Evolutionary conservation across 2,113 vertebrate genomes (phyloP), one percentile per base, ranked within the genome.

Genomic region (Perca flavescens): DNA sequence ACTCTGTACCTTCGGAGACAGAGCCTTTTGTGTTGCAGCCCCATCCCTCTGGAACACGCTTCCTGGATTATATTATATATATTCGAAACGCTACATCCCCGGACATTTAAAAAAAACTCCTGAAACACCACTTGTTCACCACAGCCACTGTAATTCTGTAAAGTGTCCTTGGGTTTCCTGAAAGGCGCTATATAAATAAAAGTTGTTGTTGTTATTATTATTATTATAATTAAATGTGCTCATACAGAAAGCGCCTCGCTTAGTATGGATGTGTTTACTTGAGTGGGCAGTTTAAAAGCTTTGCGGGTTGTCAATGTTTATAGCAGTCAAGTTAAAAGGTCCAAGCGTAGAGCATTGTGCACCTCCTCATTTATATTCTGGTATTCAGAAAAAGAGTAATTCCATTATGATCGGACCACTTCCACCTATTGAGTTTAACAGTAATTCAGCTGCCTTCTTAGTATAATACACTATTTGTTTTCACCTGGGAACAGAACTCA

Each of bases 381-480:
- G 6, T 21, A 64, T 63, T 77, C 57, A 69, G 36, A 34, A 79
- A 67, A 34, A 71, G 19, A 84, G 7, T 70, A 10, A 53, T 77
- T 67, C 13, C 67, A 61, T 80, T 50, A 61, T 52, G 62, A 49
- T 11, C 53, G 60, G 69, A 80, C 47, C 56, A 75, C 7, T 62
- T 78, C 61, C 47, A 63, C 16, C 9, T 17, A 57, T 17, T 83
- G 40, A 73, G 43, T 12, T 46, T 14, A 36, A 70, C 25, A 56
- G 75, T 70, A 77, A 69, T 77, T 63, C 11, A 47, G 2, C 17
- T 34, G 50, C 47, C n/a, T 57, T 61, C 25, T 43, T 15, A 14
- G 15, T 43, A 6, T 49, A 36, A 40, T 34, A 43, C 10, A 10
- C 40, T 22, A n/a, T 47, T 36, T 34, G 28, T 17, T 63, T 15